These are phyloP conservation scores for Ctenoplectra terminalis DNA, from an alignment of 1,140 invertebrate species.

Conservation along the genomic window DNA sequence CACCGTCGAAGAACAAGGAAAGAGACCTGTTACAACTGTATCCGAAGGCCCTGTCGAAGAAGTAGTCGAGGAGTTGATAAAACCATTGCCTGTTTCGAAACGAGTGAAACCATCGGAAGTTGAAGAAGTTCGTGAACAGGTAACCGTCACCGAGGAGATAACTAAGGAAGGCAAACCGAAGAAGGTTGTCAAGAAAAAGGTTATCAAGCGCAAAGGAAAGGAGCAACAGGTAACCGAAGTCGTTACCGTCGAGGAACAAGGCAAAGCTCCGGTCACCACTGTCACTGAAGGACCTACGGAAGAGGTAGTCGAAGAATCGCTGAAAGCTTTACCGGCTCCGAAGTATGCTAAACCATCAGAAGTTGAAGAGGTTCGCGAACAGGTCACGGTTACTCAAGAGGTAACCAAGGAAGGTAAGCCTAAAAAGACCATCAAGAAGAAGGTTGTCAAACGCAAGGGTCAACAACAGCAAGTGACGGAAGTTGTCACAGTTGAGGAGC, in stretches of 20 bases:
- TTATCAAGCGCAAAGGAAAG: constrained; percentile 66
- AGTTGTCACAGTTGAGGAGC: constrained; percentile 77
- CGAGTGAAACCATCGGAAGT: neutral
- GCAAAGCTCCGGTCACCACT: constrained; percentile 37
- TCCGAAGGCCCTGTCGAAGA: constrained; percentile 73
- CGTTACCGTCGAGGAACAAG: constrained; percentile 76
- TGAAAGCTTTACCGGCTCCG: constrained; percentile 44
- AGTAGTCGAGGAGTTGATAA: constrained; percentile 29
- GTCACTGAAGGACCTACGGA: constrained; percentile 69
- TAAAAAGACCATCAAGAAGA: constrained; percentile 68
- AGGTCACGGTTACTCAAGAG: constrained; percentile 39
- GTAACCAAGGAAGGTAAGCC: constrained; percentile 65
- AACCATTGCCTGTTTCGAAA: constrained; percentile 17
- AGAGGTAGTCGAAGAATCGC: constrained; percentile 50
- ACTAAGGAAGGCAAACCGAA: constrained; percentile 77
- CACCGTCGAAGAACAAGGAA: constrained; percentile 53
- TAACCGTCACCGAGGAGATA: constrained; percentile 75
- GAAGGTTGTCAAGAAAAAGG: constrained; percentile 71
- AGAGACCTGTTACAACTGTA: constrained; percentile 32
- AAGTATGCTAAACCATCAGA: constrained; percentile 63
- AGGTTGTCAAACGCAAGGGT: constrained; percentile 71
- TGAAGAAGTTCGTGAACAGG: constrained; percentile 20
- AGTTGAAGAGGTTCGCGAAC: constrained; percentile 47
- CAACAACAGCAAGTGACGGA: constrained; percentile 71
- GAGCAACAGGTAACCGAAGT: constrained; percentile 74